Percentiles rank a stretch among this genome's conserved stretches.
These are phyloP conservation scores for Etheostoma perlongum DNA, from an alignment of 2,797 vertebrate genomes.

Conservation along the genomic window DNA sequence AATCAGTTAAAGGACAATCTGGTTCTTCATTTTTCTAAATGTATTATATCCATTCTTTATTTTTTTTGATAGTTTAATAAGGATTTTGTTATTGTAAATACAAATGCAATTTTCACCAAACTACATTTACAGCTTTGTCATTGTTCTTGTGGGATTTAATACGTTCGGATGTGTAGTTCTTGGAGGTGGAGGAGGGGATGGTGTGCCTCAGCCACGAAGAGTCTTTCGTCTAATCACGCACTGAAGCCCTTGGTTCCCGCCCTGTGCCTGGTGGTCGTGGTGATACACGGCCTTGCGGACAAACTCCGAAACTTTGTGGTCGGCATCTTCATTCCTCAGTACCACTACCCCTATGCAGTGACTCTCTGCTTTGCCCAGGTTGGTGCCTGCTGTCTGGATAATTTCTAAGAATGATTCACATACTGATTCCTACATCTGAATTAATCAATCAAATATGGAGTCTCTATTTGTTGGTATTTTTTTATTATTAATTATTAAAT, in stretches of 20 bases:
- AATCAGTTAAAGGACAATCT: background rate
- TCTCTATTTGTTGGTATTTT: background rate
- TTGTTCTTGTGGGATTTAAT: background rate
- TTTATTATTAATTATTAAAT: background rate
- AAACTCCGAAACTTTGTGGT: slow-evolving; percentile 80
- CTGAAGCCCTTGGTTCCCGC: slow-evolving; percentile 61
- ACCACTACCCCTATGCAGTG: slow-evolving; percentile 81
- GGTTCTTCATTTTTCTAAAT: background rate
- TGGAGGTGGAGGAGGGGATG: slow-evolving; percentile 47
- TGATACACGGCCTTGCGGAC: slow-evolving; percentile 76
- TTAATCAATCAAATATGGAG: background rate
- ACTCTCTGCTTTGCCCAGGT: slow-evolving; percentile 85
- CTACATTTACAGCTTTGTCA: background rate
- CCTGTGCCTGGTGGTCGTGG: slow-evolving; percentile 61
- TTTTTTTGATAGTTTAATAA: background rate
- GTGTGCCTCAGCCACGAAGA: slow-evolving; percentile 38
- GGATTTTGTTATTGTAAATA: background rate
- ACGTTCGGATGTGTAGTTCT: slow-evolving; percentile 47
- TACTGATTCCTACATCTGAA: background rate
- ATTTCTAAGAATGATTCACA: background rate
- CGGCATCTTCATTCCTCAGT: slow-evolving; percentile 84
- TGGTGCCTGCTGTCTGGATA: slow-evolving; percentile 11
- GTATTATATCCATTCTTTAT: background rate
- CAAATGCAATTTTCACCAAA: background rate
- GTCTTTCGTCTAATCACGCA: slow-evolving; percentile 28